A percentile compares a stretch with the other conserved stretches of the same genome.
phyloP scores from a whole-genome alignment of 2,797 vertebrate genomes.

The Poecilia picta region DNA sequence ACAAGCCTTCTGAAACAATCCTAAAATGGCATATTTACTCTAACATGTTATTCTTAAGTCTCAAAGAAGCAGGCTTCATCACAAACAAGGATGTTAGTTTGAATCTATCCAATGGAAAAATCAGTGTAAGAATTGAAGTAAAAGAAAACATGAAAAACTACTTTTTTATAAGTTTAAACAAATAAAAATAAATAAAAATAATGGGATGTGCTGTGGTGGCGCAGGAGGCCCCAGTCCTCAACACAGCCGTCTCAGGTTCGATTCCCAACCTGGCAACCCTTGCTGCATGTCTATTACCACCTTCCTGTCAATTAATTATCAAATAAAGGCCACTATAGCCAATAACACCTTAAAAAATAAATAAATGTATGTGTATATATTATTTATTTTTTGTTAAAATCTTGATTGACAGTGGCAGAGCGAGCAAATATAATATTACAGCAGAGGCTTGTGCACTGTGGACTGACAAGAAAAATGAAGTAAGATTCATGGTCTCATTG shows the following conservation, averaged over 20 bases:
- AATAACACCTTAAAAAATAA: background rate
- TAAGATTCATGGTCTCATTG: constrained; percentile 76
- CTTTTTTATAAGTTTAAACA: constrained; percentile 9
- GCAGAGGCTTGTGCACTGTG: constrained; percentile 52
- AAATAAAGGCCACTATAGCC: no score
- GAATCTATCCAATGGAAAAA: background rate
- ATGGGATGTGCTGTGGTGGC: no score
- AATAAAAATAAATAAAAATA: background rate
- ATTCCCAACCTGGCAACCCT: no score
- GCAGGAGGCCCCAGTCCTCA: no score
- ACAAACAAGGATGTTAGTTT: background rate
- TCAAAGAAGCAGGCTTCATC: background rate
- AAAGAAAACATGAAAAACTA: background rate
- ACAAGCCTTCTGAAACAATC: background rate
- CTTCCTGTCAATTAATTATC: no score
- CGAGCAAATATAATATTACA: constrained; percentile 56
- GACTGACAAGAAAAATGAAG: constrained; percentile 69
- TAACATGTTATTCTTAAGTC: background rate
- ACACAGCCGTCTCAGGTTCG: no score
- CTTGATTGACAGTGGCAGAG: constrained; percentile 30
- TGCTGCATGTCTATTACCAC: no score
- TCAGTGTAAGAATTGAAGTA: background rate
- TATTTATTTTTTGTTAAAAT: constrained; percentile 16
- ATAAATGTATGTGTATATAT: background rate
- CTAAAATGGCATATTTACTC: constrained; percentile 6